Percentiles rank a stretch among this genome's conserved stretches.
phyloP scores from a whole-genome alignment of 64 coral and sea anemone genomes.

The Dendrophyllia cribrosa region DNA sequence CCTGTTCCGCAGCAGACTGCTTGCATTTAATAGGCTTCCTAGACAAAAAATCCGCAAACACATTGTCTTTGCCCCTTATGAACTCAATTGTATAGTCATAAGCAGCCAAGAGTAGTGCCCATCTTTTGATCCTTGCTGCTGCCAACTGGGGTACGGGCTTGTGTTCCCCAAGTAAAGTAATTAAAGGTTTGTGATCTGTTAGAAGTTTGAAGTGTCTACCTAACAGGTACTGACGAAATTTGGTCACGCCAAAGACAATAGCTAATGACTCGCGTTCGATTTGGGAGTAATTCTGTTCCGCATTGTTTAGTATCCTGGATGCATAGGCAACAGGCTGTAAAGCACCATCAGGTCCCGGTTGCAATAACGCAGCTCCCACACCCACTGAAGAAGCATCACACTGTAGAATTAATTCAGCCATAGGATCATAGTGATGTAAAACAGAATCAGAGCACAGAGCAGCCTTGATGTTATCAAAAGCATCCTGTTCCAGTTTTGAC shows the following conservation, averaged over 20 bases:
- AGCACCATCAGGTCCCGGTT: background rate
- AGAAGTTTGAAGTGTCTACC: background rate
- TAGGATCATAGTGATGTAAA: conserved; percentile 15
- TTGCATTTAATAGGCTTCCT: background rate
- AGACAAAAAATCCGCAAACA: background rate
- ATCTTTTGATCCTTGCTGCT: too few species aligned
- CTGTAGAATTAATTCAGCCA: conserved; percentile 2
- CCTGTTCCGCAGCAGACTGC: conserved; percentile 1
- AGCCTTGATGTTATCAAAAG: too few species aligned
- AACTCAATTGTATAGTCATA: too few species aligned
- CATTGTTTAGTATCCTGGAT: too few species aligned
- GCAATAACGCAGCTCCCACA: background rate
- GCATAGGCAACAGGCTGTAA: too few species aligned
- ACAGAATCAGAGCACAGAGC: background rate
- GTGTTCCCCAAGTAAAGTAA: conserved; percentile 28
- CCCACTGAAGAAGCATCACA: background rate
- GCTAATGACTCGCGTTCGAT: background rate
- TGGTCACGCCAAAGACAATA: conserved; percentile 30
- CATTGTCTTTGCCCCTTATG: too few species aligned
- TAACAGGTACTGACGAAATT: conserved; percentile 18
- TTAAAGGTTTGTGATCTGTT: conserved; percentile 3
- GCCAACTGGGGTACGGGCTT: conserved; percentile 24
- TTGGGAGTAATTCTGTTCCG: too few species aligned
- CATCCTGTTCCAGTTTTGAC: too few species aligned
- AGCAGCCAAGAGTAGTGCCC: too few species aligned